These are phyloP conservation scores for Parapristionchus giblindavisi DNA, from an alignment of 2,888 invertebrate genomes.

Conservation along the genomic window DNA sequence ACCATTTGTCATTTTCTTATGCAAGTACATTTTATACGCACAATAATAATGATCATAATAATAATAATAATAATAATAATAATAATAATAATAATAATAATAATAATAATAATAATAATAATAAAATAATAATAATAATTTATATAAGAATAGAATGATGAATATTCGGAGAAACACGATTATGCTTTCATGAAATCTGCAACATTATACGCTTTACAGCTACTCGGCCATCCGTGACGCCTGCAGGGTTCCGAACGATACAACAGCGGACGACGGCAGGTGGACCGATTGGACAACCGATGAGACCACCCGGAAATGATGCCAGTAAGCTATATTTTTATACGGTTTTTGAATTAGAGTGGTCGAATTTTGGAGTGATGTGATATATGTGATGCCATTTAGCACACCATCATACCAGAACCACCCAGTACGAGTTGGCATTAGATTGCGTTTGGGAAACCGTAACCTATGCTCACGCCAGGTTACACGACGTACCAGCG, in stretches of 20 bases:
- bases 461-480: neutral
- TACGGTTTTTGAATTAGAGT: neutral
- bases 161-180: neutral
- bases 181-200: neutral
- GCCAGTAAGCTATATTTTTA: neutral
- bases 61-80: too few relatives aligned
- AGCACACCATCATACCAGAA: neutral
- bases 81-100: too few relatives aligned
- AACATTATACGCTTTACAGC: neutral
- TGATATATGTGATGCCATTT: too few relatives aligned
- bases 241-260: too few relatives aligned
- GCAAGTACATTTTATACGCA: too few relatives aligned
- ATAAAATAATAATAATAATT: neutral
- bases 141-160: neutral
- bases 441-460: too few relatives aligned
- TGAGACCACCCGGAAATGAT: neutral
- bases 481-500: constrained; percentile 38
- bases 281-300: neutral
- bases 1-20: too few relatives aligned
- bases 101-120: too few relatives aligned
- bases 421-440: too few relatives aligned
- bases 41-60: too few relatives aligned
- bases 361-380: too few relatives aligned
- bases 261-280: neutral
- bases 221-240: too few relatives aligned